Evolutionary conservation across 2,888 invertebrate genomes (phyloP), one percentile per base, ranked within the genome.

Genomic region (Arenicola marina): DNA sequence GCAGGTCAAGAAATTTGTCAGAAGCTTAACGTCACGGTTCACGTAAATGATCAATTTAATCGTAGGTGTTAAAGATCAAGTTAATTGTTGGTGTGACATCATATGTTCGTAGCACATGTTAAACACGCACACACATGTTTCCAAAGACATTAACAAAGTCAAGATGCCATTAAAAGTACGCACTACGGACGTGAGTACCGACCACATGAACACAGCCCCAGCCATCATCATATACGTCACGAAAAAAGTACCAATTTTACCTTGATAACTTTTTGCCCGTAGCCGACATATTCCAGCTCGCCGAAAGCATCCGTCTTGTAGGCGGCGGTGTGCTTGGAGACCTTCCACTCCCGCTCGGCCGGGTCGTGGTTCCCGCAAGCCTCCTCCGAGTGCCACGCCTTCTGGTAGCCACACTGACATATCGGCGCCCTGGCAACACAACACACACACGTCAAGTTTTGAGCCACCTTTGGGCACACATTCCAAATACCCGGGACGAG

Each of bases 231-330:
- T 11, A 38, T 18, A 38, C 38, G 18, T 1, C 29, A 24, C 4
- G 4, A 58, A 31, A 21, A 51, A 48, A 1, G 11, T 1, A 15
- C 15, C 48, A 32, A n/a, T 44, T 51, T 60, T 67, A 81, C 81
- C 75, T 81, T 81, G 51, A 74, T 75, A 43, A 72, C 70, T 63
- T 73, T 76, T 56, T 76, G 77, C 34, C 77, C 77, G 68, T 73
- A 76, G 0, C 78, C 79, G 28, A 75, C 70, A 70, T 82, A 82
- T 63, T 82, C 82, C 29, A 83, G 72, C 56, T 83, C 81, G 29
- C 82, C 82, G 64, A 78, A 83, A 1, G 81, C 78, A 61, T 82
- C 74, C 4, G 81, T 80, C 31, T 73, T 73, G 21, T 60, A 28
- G 3, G 63, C 56, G 2, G 54, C 63, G 0, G 78, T 76, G 65